Conservation (phyloP, 1,140 invertebrate genomes). For the Polyergus mexicanus region DNA sequence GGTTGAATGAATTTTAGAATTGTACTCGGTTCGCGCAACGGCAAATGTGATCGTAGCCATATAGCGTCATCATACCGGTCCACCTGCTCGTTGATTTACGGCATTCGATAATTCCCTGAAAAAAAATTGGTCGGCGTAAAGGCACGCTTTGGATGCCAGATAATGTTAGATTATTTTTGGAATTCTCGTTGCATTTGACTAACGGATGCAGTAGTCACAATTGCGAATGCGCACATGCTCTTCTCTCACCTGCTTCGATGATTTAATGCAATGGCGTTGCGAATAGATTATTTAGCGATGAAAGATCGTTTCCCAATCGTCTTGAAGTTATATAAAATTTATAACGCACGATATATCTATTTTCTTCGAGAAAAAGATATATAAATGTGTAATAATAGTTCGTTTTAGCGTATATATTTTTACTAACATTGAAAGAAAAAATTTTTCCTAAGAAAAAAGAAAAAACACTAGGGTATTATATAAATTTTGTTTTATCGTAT, state of each 20-base stretch:
- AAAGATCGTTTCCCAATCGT: neutral
- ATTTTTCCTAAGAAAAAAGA: too few species aligned
- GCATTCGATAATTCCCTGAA: neutral
- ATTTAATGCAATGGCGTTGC: neutral
- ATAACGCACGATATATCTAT: neutral
- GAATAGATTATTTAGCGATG: neutral
- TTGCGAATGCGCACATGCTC: neutral
- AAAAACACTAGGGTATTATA: neutral
- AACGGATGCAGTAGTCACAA: neutral
- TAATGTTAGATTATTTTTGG: slow-evolving; percentile 25
- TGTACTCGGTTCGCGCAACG: neutral
- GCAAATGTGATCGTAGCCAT: neutral
- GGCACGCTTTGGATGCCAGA: neutral
- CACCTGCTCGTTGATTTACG: slow-evolving; percentile 41
- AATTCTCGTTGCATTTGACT: neutral
- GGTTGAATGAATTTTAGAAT: neutral
- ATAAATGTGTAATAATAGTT: neutral
- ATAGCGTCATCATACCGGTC: slow-evolving; percentile 5
- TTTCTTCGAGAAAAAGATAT: too few species aligned
- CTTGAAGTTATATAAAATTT: neutral
- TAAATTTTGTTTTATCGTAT: neutral
- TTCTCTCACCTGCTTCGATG: slow-evolving; percentile 16
- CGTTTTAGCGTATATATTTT: too few species aligned
- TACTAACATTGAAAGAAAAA: too few species aligned
- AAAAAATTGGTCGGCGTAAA: neutral